Evolutionary conservation across 1,140 invertebrate species (phyloP).

Genomic region (Eriocheir sinensis): DNA sequence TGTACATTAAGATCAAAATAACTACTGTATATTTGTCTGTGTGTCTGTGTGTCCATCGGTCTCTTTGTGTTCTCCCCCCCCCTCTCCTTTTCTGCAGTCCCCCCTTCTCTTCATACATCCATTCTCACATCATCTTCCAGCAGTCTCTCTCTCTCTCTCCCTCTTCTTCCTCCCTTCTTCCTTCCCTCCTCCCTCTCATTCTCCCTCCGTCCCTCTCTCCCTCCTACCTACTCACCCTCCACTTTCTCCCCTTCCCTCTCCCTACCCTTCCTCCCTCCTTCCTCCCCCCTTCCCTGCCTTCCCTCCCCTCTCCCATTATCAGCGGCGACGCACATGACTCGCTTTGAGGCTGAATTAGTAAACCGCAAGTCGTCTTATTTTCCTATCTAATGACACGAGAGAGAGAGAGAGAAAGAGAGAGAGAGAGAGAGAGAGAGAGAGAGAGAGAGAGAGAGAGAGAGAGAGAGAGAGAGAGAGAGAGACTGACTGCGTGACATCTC

Average conservation of each 20-base stretch:
- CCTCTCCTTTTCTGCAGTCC: not conserved
- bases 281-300: not conserved
- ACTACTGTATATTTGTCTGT: no score
- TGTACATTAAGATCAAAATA: no score
- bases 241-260: no score
- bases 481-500: not conserved
- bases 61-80: not conserved
- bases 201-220: conserved; percentile 50
- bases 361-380: not conserved
- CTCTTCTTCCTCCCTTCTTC: no score
- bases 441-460: conserved; percentile 22
- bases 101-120: not conserved
- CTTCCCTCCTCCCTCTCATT: no score
- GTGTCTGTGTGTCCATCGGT: no score
- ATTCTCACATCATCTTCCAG: no score
- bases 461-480: conserved; percentile 44
- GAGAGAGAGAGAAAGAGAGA: conserved; percentile 34
- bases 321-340: not conserved
- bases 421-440: conserved; percentile 40
- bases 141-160: no score
- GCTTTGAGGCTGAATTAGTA: not conserved
- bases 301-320: not conserved
- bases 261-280: not conserved
- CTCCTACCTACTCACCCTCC: not conserved
- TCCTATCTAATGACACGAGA: not conserved